Base-by-base conservation (phyloP, 2,113 vertebrate species). In the Rhinoderma darwinii region DNA sequence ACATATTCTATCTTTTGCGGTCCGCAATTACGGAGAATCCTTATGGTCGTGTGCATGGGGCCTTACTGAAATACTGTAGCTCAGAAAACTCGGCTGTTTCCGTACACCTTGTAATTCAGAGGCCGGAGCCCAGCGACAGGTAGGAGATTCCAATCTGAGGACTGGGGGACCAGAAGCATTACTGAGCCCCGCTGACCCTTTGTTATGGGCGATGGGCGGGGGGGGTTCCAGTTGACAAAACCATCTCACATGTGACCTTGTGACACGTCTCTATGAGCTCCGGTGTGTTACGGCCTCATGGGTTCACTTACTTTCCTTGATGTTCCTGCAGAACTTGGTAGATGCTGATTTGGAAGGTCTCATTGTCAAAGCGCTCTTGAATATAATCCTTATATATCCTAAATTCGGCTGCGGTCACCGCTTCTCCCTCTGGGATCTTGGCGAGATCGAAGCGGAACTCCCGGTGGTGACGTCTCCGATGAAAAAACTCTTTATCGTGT, bases 371-470 rank as follows among this genome's bases (percentile, higher is more conserved):
- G 78, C 93, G 93, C 22, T 98, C 96, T 8, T 91, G 95, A 89
- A 97, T 89, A 76, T 95, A 96, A 88, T 97, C 96, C 91, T 98
- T 99, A 77, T 97, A 98, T 92, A 99, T 96, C 59, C 97, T 95
- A 89, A 99, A 97, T 84, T 99, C 98, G 0, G 97, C 97, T 0
- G 97, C 97, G 0, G 98, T 99, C 89, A 99, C 95, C 0, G 95
- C 95, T 89, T 99, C 97, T 70, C 97, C 96, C 63, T 97, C 95
- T 0, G 98, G 98, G 90, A 99, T 98, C 88, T 96, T 96, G 56
- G 97, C 97, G 14, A 99, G 94, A 83, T 99, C 97, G 8, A 99
- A 99, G 20, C 95, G 94, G 91, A 98, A 97, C 89, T 97, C 96
- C 30, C 95, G 93, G 39, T 93, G 93, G 91, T 96, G 96, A 88